phyloP scores from a whole-genome alignment of 2,888 invertebrate genomes.

The Bimastos eiseni region DNA sequence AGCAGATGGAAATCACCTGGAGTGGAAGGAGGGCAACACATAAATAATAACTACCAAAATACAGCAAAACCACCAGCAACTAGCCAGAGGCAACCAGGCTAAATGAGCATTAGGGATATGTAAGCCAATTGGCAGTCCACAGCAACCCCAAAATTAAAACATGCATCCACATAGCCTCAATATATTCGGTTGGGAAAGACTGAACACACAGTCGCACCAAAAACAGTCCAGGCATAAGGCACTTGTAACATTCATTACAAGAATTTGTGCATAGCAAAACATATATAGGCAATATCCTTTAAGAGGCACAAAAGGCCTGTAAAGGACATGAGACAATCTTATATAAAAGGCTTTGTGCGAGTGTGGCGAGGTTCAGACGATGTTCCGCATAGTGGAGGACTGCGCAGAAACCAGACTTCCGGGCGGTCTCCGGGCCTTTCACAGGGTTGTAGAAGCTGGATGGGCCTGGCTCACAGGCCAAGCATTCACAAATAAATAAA shows the following conservation, averaged over 20 bases:
- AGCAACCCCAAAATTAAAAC: background rate
- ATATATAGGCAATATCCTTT: no score
- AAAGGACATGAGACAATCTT: background rate
- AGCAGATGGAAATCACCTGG: constrained; percentile 13
- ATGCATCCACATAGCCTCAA: background rate
- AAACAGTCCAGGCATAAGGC: background rate
- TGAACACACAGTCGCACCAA: background rate
- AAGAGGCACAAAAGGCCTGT: background rate
- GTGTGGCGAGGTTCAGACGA: no score
- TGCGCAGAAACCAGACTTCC: no score
- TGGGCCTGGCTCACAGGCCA: no score
- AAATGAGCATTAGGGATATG: background rate
- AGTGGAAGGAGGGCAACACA: constrained; percentile 6
- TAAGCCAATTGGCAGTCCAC: background rate
- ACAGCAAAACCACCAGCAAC: background rate
- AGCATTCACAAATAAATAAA: no score
- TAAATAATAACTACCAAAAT: background rate
- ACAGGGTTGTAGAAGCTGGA: no score
- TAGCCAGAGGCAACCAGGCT: background rate
- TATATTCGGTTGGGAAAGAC: background rate
- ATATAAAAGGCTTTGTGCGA: no score
- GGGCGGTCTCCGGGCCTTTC: no score
- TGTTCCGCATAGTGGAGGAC: no score
- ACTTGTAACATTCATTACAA: no score
- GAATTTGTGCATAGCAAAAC: no score